These are phyloP conservation scores for Phyllopteryx taeniolatus DNA, from an alignment of 2,113 vertebrate species.

Conservation along the genomic window DNA sequence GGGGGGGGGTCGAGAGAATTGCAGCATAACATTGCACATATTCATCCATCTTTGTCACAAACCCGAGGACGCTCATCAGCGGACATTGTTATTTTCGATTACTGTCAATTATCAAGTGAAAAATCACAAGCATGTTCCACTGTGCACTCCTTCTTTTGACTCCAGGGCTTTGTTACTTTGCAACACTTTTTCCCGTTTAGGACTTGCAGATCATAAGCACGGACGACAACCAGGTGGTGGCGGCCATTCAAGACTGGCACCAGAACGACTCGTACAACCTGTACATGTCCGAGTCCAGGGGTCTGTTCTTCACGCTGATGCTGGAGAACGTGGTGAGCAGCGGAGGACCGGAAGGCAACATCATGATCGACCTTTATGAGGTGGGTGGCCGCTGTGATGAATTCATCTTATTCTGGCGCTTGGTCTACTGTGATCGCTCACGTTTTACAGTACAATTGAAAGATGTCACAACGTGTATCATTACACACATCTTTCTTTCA, in stretches of 20 bases:
- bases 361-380: constrained; percentile 97
- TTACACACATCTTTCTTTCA: too few species aligned
- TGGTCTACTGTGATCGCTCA: too few species aligned
- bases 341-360: constrained; percentile 85
- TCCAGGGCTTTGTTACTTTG: constrained; percentile 4
- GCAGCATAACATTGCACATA: not conserved
- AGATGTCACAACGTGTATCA: too few species aligned
- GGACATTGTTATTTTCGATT: not conserved
- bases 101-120: constrained; percentile 23
- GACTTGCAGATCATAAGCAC: constrained; percentile 96
- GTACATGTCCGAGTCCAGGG: constrained; percentile 88
- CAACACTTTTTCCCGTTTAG: constrained; percentile 53
- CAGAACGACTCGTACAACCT: constrained; percentile 92
- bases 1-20: not conserved
- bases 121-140: constrained; percentile 16
- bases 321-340: constrained; percentile 90
- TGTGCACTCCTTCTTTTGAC: not conserved
- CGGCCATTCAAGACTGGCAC: constrained; percentile 91
- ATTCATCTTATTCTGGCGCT: not conserved
- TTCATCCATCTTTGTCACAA: constrained; percentile 1
- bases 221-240: constrained; percentile 91
- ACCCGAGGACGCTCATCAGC: not conserved
- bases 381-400: constrained; percentile 66
- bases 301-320: constrained; percentile 86
- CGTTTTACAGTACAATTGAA: too few species aligned